phyloP scores from a whole-genome alignment of 2,888 invertebrate species.

The Brachycybe producta region DNA sequence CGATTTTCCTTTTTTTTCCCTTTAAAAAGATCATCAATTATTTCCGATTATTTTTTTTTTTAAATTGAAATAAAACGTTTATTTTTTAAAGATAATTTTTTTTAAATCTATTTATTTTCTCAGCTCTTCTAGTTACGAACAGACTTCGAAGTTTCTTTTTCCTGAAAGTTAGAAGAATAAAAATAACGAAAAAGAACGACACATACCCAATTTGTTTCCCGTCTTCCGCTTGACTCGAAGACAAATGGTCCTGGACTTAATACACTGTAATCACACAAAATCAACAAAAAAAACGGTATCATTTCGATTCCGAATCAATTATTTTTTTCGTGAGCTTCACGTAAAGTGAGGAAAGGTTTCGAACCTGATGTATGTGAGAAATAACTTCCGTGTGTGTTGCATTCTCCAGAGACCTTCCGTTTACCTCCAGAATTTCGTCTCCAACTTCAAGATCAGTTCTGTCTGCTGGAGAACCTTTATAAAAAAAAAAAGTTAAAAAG shows the following conservation, averaged over 20 bases:
- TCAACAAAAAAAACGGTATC: conserved; percentile 11
- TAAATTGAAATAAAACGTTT: too few species aligned
- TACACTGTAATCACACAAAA: conserved; percentile 8
- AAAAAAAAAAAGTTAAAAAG: conserved; percentile 14
- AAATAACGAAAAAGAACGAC: background rate
- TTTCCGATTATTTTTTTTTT: too few species aligned
- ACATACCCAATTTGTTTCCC: conserved; percentile 77
- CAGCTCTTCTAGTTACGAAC: too few species aligned
- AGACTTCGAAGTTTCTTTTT: too few species aligned
- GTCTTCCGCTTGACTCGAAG: conserved; percentile 79
- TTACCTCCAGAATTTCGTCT: conserved; percentile 95
- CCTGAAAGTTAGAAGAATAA: too few species aligned
- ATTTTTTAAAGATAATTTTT: too few species aligned
- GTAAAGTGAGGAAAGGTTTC: conserved; percentile 19
- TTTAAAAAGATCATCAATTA: too few species aligned
- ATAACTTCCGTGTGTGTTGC: conserved; percentile 85
- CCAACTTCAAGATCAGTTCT: conserved; percentile 83
- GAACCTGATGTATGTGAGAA: conserved; percentile 87
- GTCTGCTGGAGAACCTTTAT: conserved; percentile 73
- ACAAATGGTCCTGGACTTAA: conserved; percentile 72
- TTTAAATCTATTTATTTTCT: too few species aligned
- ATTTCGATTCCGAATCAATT: background rate
- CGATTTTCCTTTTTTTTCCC: too few species aligned
- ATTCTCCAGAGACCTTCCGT: conserved; percentile 81
- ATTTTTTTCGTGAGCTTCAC: background rate